Base-by-base conservation (phyloP, 1,140 invertebrate genomes). In the Augochlora pura region DNA sequence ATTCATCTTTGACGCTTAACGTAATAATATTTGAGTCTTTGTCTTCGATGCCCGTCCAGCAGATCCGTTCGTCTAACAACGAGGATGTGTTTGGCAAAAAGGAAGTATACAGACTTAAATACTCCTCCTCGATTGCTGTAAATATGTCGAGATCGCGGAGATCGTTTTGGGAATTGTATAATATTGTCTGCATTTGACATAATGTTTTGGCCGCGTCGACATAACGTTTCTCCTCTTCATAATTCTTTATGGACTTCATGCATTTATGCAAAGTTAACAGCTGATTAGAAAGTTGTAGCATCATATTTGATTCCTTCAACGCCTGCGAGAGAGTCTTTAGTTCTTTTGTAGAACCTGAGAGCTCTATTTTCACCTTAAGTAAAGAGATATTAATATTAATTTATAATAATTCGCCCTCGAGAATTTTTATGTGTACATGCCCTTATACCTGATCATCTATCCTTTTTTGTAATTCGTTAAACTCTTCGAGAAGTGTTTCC, bases 321-420 rank as follows among this genome's bases (percentile, higher is more conserved):
- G 94, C 92, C 72, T 93, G 89, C 12, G 93, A 91, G 39, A 95
- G 88, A 79, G 90, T 90, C 68, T 94, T 90, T 78, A 95, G 89
- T 84, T 94, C 94, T 64, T 93, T 93, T 14, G 93, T 93, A 0
- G 94, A 94, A 73, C 93, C 92, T 8, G 92, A 86, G 62, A 96
- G 90, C 85, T 95, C 94, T 68, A 93, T 92, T 88, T 94, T 94
- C n/a, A 94, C 93, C 89, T 94, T 86, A 69, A 88, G 85, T 69
- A 60, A 68, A 52, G 6, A n/a, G n/a, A n/a, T 18, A 57, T 1
- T 59, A 59, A 68, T 59, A 25, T 12, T 32, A 52, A 32, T 32
- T 63, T n/a, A 54, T 9, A 70, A 60, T 57, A 65, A 38, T n/a
- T 27, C 16, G 3, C 52, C 16, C 23, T 66, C 14, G 16, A 23